phyloP scores from a whole-genome alignment of 2,797 vertebrate genomes.

The Acipenser transmontanus region DNA sequence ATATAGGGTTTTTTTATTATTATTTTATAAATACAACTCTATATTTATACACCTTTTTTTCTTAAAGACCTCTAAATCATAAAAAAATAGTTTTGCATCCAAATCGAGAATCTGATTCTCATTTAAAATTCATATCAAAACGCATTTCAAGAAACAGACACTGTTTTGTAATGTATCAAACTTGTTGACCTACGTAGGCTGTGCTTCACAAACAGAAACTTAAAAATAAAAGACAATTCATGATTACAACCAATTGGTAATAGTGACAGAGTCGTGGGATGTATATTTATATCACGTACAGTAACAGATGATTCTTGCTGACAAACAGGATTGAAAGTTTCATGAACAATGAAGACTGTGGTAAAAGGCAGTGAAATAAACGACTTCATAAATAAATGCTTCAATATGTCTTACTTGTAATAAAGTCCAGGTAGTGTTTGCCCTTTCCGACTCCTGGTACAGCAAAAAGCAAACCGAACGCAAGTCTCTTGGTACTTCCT shows the following conservation, averaged over 20 bases:
- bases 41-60: conserved; percentile 66
- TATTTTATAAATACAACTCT: conserved; percentile 69
- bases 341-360: not conserved
- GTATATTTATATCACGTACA: conserved; percentile 8
- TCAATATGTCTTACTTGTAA: too few species aligned
- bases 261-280: not conserved
- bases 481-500: too few species aligned
- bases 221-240: conserved; percentile 12
- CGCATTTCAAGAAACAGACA: conserved; percentile 14
- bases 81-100: conserved; percentile 23
- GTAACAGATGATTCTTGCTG: conserved; percentile 18
- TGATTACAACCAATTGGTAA: conserved; percentile 9
- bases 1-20: conserved; percentile 31
- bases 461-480: too few species aligned
- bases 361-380: not conserved
- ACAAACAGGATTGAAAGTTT: conserved; percentile 6
- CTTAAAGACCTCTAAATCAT: conserved; percentile 26
- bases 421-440: too few species aligned
- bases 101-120: conserved; percentile 17
- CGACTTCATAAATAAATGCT: too few species aligned
- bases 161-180: conserved; percentile 11
- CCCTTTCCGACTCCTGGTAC: too few species aligned
- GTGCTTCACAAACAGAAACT: conserved; percentile 14
- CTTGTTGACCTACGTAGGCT: conserved; percentile 17
- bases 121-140: conserved; percentile 17